Evolutionary conservation across 2,797 vertebrate species (phyloP).

Genomic region (Hydrolagus colliei): DNA sequence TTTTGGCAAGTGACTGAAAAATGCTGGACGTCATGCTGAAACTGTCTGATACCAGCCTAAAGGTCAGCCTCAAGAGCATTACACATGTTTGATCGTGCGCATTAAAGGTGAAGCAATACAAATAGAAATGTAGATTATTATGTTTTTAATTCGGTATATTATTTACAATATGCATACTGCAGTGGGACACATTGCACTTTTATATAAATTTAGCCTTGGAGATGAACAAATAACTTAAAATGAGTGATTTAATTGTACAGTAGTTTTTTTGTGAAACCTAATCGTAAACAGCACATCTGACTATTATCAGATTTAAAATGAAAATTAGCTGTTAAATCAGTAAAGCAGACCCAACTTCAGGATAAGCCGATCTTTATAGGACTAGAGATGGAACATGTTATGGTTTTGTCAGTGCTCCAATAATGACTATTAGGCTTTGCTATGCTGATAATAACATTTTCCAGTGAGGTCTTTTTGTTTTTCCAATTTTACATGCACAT

Average conservation of each 20-base stretch:
- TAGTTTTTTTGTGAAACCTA: not conserved
- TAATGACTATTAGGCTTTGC: not conserved
- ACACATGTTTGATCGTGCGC: not conserved
- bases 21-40: not conserved
- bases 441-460: not conserved
- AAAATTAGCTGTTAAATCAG: not conserved
- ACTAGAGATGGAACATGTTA: constrained; percentile 8
- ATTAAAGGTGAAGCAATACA: not conserved
- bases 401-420: constrained; percentile 5
- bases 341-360: not conserved
- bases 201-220: not conserved
- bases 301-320: not conserved
- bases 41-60: not conserved
- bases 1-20: not conserved
- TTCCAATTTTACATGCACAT: not conserved
- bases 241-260: not conserved
- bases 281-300: not conserved
- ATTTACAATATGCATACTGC: too few relatives aligned
- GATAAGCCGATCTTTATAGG: not conserved
- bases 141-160: not conserved
- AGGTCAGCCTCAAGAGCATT: not conserved
- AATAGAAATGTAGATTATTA: not conserved
- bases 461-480: not conserved
- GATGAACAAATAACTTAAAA: not conserved
- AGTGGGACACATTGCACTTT: not conserved